A percentile compares a stretch with the other conserved stretches of the same genome.
phyloP scores from a whole-genome alignment of 2,888 invertebrate species.

The Dicyrtoma fusca region DNA sequence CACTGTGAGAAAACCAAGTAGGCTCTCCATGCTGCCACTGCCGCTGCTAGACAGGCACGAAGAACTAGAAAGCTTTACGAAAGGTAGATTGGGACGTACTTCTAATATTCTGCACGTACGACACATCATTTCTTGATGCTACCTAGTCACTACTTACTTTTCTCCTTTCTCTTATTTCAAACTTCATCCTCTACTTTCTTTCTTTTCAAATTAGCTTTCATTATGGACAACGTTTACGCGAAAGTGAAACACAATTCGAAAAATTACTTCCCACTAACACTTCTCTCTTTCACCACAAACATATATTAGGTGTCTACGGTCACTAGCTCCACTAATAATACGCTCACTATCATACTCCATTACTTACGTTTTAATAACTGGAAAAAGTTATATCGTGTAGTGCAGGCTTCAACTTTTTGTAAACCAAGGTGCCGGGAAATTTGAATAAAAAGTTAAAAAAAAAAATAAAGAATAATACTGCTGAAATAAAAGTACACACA shows the following conservation, averaged over 20 bases:
- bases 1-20: constrained; percentile 11
- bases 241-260: neutral
- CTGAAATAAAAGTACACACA: too few relatives aligned
- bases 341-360: too few relatives aligned
- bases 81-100: too few relatives aligned
- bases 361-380: neutral
- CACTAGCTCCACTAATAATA: too few relatives aligned
- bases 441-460: too few relatives aligned
- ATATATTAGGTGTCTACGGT: too few relatives aligned
- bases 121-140: neutral
- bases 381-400: neutral
- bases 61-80: neutral
- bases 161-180: neutral
- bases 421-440: neutral
- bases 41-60: neutral
- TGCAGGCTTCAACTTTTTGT: too few relatives aligned
- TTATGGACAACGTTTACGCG: neutral
- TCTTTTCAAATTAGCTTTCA: constrained; percentile 13
- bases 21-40: too few relatives aligned
- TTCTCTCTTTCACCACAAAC: neutral
- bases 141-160: constrained; percentile 13
- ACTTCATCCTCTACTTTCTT: constrained; percentile 1
- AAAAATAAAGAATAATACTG: too few relatives aligned
- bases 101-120: constrained; percentile 3
- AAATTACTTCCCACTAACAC: neutral